Evolutionary conservation across 2,113 vertebrate species (phyloP).

Genomic region (Nannobrachium achirus): DNA sequence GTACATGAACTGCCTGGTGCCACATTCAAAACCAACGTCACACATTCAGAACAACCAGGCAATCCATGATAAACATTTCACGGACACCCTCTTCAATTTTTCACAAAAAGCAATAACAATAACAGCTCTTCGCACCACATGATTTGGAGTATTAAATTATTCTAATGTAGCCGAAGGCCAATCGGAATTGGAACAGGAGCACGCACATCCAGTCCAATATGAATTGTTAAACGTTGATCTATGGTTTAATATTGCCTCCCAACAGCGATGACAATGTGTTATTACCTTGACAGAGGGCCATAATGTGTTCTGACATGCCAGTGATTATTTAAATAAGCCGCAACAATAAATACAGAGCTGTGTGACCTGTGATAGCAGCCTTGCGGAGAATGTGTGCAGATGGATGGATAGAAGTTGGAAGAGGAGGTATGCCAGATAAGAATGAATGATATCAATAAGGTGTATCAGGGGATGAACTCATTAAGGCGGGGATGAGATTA

Average conservation of each 20-base stretch:
- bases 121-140: conserved; percentile 52
- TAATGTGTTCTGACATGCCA: conserved; percentile 66
- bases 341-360: conserved; percentile 66
- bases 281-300: conserved; percentile 76
- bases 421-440: conserved; percentile 21
- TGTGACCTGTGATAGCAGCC: conserved; percentile 50
- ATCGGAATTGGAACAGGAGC: conserved; percentile 73
- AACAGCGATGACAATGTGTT: conserved; percentile 76
- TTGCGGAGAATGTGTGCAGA: conserved; percentile 38
- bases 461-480: conserved; percentile 36
- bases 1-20: conserved; percentile 1
- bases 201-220: conserved; percentile 78
- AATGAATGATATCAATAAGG: conserved; percentile 50
- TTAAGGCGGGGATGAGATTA: conserved; percentile 49
- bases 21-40: conserved; percentile 25
- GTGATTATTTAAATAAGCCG: conserved; percentile 79
- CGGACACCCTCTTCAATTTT: conserved; percentile 62
- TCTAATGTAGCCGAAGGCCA: conserved; percentile 75
- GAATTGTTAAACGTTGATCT: conserved; percentile 81
- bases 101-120: conserved; percentile 74
- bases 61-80: conserved; percentile 52
- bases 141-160: conserved; percentile 77
- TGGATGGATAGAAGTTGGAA: conserved; percentile 47
- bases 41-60: conserved; percentile 28
- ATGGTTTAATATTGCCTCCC: conserved; percentile 82